Base-by-base conservation (phyloP, 2,797 vertebrate genomes). In the Oreochromis grahami region DNA sequence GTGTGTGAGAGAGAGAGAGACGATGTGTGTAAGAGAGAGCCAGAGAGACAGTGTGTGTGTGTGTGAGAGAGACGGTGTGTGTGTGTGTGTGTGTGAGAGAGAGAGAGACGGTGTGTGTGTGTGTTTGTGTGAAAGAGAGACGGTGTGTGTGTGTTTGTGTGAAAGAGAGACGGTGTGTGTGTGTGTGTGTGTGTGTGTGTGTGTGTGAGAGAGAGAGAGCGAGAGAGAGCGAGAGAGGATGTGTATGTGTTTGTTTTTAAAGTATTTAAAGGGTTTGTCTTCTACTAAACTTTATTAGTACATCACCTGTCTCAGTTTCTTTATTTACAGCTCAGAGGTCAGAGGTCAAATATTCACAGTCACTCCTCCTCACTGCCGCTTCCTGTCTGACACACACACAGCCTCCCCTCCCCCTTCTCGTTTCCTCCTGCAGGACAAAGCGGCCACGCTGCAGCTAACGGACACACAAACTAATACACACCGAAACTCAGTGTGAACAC, bases 391-490 rank as follows among this genome's bases (percentile, higher is more conserved):
- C 32, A 29, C 68, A 81, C 72, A 74, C 60, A 8, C 6, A 2
- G 36, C 9, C 77, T 77, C 89, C 92, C 92, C 90, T 87, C 89
- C 92, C 93, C 91, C 90, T 76, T 6, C 82, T 65, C 77, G 81
- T 79, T 93, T 93, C 92, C 93, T 94, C 88, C 87, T 87, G 63
- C 88, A 93, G 93, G 94, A 94, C 93, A 94, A 94, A 94, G 93
- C 93, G 84, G 91, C 93, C 93, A 94, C 94, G 92, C 90, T 92
- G 92, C 88, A 82, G 83, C 77, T 87, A 87, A 90, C 84, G 88
- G 86, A 91, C 89, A 79, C 86, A 77, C 77, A 79, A 78, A 56
- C 74, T 10, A 3, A 43, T 38, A 86, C 51, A 84, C 86, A 65
- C 63, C 12, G 3, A 70, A 43, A 58, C 17, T 74, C 48, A 41